phyloP scores from a whole-genome alignment of 2,797 vertebrate genomes.

The Chiroxiphia lanceolata region DNA sequence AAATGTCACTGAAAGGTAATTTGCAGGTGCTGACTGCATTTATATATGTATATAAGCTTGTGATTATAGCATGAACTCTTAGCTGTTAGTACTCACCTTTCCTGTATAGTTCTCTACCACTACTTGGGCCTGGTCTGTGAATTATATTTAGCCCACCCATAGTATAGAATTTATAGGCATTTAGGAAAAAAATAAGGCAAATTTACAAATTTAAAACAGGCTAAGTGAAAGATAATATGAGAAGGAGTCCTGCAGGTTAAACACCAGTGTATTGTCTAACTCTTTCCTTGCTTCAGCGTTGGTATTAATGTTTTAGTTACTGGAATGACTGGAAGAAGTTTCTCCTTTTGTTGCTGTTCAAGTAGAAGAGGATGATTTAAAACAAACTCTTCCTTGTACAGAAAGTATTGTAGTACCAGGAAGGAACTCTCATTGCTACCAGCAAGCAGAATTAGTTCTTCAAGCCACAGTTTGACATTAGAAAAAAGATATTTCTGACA shows the following conservation, averaged over 20 bases:
- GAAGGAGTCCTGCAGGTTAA: neutral
- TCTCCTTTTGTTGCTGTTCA: neutral
- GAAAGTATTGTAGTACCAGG: neutral
- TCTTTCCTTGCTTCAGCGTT: neutral
- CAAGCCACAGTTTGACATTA: neutral
- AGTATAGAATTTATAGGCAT: neutral
- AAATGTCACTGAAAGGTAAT: neutral
- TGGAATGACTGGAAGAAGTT: neutral
- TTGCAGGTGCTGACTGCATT: neutral
- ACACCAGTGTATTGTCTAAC: neutral
- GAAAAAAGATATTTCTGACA: neutral
- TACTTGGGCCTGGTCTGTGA: fast-evolving
- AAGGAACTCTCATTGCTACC: neutral
- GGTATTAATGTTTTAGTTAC: neutral
- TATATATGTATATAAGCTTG: neutral
- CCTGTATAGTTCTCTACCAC: neutral
- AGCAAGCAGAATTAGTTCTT: neutral
- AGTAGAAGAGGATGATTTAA: neutral
- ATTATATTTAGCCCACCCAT: neutral
- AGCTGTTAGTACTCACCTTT: neutral
- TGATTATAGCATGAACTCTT: neutral
- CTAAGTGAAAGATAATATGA: neutral
- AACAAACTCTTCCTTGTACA: neutral
- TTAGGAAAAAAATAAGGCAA: neutral
- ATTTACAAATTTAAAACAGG: neutral